phyloP scores from a whole-genome alignment of 1,140 invertebrate species.

The Harlomillsia oculata region DNA sequence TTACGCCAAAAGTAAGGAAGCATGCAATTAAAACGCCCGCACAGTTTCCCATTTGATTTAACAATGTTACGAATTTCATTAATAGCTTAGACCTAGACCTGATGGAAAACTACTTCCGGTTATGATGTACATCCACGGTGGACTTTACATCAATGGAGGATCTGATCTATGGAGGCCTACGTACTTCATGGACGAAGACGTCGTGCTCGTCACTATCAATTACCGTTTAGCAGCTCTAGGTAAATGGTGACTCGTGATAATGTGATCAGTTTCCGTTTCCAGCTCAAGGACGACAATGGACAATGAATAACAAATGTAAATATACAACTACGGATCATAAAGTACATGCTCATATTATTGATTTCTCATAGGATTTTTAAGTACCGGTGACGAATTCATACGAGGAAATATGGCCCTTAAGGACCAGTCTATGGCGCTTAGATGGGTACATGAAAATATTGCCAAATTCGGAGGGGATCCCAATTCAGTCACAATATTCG shows the following conservation, averaged over 20 bases:
- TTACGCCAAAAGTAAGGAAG: conserved; percentile 18
- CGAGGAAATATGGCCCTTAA: conserved; percentile 10
- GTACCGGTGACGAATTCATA: conserved; percentile 5
- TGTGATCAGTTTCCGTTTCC: no score
- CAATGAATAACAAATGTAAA: no score
- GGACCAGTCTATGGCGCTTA: conserved; percentile 12
- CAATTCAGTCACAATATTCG: conserved; percentile 7
- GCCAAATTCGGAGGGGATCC: conserved; percentile 13
- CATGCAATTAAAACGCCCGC: not conserved
- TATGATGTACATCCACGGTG: conserved; percentile 51
- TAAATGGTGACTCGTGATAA: not conserved
- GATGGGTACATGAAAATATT: conserved; percentile 16
- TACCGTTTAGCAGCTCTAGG: conserved; percentile 14
- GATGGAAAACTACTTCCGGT: conserved; percentile 36
- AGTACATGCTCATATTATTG: no score
- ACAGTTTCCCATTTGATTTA: not conserved
- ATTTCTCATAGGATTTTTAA: conserved; percentile 9
- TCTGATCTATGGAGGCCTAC: conserved; percentile 42
- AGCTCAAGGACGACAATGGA: no score
- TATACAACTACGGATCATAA: no score
- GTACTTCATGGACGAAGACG: conserved; percentile 52
- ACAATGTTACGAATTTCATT: not conserved
- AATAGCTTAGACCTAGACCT: not conserved
- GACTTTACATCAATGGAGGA: conserved; percentile 45
- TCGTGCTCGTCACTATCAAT: conserved; percentile 49